Conservation (phyloP, 2,797 vertebrate genomes). For the Kryptolebias ocellatus region DNA sequence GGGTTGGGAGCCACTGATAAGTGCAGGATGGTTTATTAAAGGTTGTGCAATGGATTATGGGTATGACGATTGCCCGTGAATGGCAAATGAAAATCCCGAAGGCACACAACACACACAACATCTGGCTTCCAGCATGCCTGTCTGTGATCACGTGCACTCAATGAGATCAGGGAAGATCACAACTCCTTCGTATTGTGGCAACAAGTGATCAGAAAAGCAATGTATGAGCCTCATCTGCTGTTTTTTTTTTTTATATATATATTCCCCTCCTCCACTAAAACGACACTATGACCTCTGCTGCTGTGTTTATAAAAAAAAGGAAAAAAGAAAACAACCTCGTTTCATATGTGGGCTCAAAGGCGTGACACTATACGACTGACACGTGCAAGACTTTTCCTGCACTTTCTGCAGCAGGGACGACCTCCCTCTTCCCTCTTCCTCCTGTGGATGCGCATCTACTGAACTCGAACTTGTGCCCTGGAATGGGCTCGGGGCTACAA, state of each 20-base stretch:
- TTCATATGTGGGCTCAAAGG: constrained; percentile 41
- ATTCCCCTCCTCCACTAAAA: constrained; percentile 36
- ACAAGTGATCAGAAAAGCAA: constrained; percentile 43
- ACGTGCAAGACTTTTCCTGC: constrained; percentile 41
- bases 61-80: too few species aligned
- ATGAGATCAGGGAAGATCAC: constrained; percentile 76
- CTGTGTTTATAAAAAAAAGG: constrained; percentile 36
- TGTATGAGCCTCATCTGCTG: constrained; percentile 54
- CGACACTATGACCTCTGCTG: constrained; percentile 47
- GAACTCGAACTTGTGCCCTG: constrained; percentile 52
- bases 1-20: constrained; percentile 42
- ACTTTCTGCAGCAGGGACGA: constrained; percentile 55
- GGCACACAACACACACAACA: constrained; percentile 47
- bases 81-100: constrained; percentile 32
- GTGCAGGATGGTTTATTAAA: constrained; percentile 58
- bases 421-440: constrained; percentile 23
- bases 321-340: neutral
- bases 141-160: constrained; percentile 42
- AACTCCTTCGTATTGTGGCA: constrained; percentile 58
- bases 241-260: constrained; percentile 12
- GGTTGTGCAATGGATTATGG: constrained; percentile 57
- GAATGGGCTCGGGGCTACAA: constrained; percentile 67
- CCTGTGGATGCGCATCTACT: constrained; percentile 41
- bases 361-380: constrained; percentile 50
- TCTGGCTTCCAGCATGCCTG: constrained; percentile 47